Conservation (phyloP, 64 coral and sea anemone species). For the Pocillopora damicornis region DNA sequence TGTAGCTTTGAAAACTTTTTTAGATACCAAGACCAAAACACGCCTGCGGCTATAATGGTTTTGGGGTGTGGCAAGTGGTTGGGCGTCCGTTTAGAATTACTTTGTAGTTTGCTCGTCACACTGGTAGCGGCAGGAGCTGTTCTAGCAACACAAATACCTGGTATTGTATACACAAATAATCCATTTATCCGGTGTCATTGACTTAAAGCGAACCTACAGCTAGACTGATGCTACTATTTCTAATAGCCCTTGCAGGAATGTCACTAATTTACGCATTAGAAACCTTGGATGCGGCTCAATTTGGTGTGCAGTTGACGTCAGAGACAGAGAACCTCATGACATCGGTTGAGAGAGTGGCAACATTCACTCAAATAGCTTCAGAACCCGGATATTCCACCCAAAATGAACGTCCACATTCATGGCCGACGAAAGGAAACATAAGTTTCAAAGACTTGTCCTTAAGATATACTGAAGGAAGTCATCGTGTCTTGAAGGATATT, state of each 20-base stretch:
- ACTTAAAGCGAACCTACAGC: not conserved
- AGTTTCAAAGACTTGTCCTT: constrained; percentile 46
- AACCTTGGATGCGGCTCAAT: constrained; percentile 57
- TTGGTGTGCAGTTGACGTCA: constrained; percentile 39
- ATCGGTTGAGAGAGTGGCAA: constrained; percentile 74
- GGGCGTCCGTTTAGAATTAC: constrained; percentile 38
- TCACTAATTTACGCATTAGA: constrained; percentile 45
- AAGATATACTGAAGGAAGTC: constrained; percentile 51
- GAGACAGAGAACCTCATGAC: constrained; percentile 80
- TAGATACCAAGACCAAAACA: constrained; percentile 23
- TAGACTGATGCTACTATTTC: not conserved
- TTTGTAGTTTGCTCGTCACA: constrained; percentile 55
- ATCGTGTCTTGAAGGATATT: constrained; percentile 48
- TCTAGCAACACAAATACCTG: constrained; percentile 23
- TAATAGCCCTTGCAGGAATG: constrained; percentile 48
- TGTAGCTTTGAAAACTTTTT: too few relatives aligned
- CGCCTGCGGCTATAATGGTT: constrained; percentile 29
- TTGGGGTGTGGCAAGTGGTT: constrained; percentile 34
- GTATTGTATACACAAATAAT: not conserved
- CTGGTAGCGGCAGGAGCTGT: constrained; percentile 34
- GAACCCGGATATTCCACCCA: constrained; percentile 64
- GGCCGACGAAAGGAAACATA: constrained; percentile 59
- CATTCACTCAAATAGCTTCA: constrained; percentile 25
- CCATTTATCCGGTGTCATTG: not conserved
- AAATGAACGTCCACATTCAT: constrained; percentile 22